A percentile compares a stretch with the other conserved stretches of the same genome.
Evolutionary conservation across 1,140 invertebrate genomes (phyloP).

Genomic region (Melitaea cinxia): DNA sequence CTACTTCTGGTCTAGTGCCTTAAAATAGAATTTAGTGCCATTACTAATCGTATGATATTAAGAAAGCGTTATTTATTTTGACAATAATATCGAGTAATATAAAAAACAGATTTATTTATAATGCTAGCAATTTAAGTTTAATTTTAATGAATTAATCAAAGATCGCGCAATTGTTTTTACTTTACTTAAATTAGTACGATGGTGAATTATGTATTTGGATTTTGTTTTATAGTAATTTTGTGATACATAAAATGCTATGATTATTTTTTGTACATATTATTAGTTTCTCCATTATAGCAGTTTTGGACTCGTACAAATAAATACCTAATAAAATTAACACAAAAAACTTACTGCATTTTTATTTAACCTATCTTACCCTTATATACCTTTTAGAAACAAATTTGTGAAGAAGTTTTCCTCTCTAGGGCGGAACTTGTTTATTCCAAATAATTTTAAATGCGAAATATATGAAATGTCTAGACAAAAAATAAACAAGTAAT

Average conservation of each 20-base stretch:
- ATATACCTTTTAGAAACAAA: no score
- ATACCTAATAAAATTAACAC: constrained; percentile 62
- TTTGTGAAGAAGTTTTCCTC: no score
- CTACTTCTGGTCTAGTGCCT: constrained; percentile 48
- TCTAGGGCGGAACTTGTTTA: no score
- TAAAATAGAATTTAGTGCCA: constrained; percentile 65
- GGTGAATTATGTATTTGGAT: constrained; percentile 12
- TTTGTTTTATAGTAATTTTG: constrained; percentile 25
- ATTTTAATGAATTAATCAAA: constrained; percentile 15
- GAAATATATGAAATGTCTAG: no score
- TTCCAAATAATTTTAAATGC: no score
- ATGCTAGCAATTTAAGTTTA: constrained; percentile 20
- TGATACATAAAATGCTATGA: constrained; percentile 38
- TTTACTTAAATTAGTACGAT: constrained; percentile 13
- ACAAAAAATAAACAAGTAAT: no score
- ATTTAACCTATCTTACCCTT: constrained; percentile 8
- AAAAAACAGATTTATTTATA: constrained; percentile 30
- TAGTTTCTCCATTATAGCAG: constrained; percentile 38
- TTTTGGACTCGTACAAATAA: constrained; percentile 54
- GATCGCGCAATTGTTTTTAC: constrained; percentile 1
- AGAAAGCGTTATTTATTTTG: constrained; percentile 55
- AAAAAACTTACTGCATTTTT: constrained; percentile 31
- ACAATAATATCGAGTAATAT: constrained; percentile 45
- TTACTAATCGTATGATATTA: constrained; percentile 59
- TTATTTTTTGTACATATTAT: constrained; percentile 52